phyloP scores from a whole-genome alignment of 2,113 vertebrate species.

The Nicator chloris region DNA sequence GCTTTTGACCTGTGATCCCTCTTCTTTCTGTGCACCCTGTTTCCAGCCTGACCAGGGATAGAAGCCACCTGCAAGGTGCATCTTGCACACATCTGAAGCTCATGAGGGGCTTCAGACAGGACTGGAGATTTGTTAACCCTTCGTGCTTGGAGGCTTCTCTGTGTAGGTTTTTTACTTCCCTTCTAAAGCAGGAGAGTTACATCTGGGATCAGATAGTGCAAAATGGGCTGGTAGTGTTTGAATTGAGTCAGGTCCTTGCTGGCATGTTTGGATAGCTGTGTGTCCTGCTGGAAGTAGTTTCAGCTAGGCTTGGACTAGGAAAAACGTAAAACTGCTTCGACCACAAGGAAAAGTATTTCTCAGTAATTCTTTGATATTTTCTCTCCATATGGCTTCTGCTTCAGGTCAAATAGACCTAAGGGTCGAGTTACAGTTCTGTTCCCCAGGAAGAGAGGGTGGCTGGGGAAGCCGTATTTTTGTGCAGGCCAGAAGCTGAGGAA shows the following conservation, averaged over 20 bases:
- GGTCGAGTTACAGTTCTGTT: not conserved
- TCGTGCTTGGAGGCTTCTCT: not conserved
- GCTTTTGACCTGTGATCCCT: not conserved
- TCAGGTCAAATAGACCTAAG: not conserved
- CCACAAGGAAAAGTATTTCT: not conserved
- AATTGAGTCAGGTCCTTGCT: not conserved
- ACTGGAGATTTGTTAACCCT: not conserved
- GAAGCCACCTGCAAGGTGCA: not conserved
- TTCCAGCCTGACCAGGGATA: not conserved
- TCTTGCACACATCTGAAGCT: not conserved
- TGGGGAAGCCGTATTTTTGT: accelerated
- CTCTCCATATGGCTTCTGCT: not conserved
- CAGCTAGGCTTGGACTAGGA: not conserved
- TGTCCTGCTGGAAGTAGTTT: not conserved
- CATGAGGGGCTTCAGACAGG: not conserved
- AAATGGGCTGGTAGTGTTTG: not conserved
- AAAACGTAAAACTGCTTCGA: not conserved
- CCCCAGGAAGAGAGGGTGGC: accelerated
- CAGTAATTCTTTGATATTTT: not conserved
- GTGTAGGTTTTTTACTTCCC: not conserved
- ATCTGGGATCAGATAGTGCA: not conserved
- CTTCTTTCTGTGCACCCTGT: not conserved
- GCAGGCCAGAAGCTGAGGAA: not conserved
- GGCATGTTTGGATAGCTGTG: not conserved
- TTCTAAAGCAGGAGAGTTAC: not conserved